Evolutionary conservation across 2,797 vertebrate genomes (phyloP).

Genomic region (Sebastes kiyomatsui): DNA sequence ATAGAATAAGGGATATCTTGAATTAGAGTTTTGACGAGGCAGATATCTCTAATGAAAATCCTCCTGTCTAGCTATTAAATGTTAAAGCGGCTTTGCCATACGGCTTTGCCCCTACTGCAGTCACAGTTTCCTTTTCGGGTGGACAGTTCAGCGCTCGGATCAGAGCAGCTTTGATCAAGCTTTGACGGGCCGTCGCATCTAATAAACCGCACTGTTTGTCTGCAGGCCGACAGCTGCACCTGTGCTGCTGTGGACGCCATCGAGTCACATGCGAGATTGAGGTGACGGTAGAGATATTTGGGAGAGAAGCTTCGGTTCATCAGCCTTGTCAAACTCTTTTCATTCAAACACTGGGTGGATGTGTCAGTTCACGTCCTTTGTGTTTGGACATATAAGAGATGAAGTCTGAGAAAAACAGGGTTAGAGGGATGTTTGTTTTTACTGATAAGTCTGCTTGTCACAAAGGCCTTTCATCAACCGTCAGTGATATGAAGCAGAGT

Average conservation of each 20-base stretch:
- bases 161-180: conserved; percentile 70
- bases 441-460: conserved; percentile 23
- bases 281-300: conserved; percentile 31
- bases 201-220: conserved; percentile 61
- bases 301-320: conserved; percentile 28
- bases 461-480: conserved; percentile 1
- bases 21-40: too few relatives aligned
- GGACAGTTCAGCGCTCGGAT: conserved; percentile 42
- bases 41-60: too few relatives aligned
- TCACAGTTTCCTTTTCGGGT: conserved; percentile 23
- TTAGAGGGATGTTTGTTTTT: conserved; percentile 31
- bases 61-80: too few relatives aligned
- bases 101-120: not conserved
- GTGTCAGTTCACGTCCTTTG: conserved; percentile 22
- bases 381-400: conserved; percentile 23
- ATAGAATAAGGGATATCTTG: too few relatives aligned
- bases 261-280: not conserved
- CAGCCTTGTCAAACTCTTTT: conserved; percentile 37
- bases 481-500: not conserved
- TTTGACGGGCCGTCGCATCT: conserved; percentile 51
- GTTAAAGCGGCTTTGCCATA: too few relatives aligned
- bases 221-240: conserved; percentile 54
- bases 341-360: not conserved
- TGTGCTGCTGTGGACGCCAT: conserved; percentile 28
- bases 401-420: not conserved